phyloP scores from a whole-genome alignment of 1,140 invertebrate genomes.

The Hycleus cichorii region DNA sequence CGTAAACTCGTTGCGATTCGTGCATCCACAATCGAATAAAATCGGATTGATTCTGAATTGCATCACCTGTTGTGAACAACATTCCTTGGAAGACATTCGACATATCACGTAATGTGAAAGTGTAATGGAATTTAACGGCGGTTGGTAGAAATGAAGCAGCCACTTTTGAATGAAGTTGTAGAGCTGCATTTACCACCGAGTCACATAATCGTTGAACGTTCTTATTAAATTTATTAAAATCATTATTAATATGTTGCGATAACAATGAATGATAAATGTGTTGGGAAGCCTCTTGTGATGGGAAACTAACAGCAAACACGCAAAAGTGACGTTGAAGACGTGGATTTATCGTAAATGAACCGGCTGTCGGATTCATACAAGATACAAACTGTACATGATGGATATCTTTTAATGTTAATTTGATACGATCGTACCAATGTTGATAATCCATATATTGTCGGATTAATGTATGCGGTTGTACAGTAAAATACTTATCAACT shows the following conservation, averaged over 20 bases:
- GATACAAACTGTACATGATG: conserved; percentile 90
- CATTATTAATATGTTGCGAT: conserved; percentile 64
- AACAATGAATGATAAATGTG: conserved; percentile 81
- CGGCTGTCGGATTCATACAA: conserved; percentile 95
- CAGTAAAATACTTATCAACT: conserved; percentile 90
- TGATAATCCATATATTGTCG: conserved; percentile 90
- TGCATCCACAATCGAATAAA: conserved; percentile 81
- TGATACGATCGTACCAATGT: conserved; percentile 87
- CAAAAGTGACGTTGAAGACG: conserved; percentile 88
- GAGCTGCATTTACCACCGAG: conserved; percentile 60
- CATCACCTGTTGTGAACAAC: conserved; percentile 76
- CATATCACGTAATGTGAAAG: conserved; percentile 87
- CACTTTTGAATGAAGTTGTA: conserved; percentile 73
- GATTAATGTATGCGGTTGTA: conserved; percentile 90
- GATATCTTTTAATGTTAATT: conserved; percentile 85
- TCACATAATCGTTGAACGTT: conserved; percentile 52
- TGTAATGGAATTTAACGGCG: conserved; percentile 91
- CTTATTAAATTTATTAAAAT: conserved; percentile 57
- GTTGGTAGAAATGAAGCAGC: conserved; percentile 76
- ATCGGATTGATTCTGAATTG: conserved; percentile 59
- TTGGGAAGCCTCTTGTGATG: conserved; percentile 67
- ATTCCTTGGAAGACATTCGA: conserved; percentile 88
- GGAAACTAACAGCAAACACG: conserved; percentile 84
- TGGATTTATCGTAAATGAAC: conserved; percentile 89
- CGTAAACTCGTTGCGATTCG: conserved; percentile 82